These are phyloP conservation scores for Dasypolia templi DNA, from an alignment of 2,888 invertebrate genomes.

Conservation along the genomic window DNA sequence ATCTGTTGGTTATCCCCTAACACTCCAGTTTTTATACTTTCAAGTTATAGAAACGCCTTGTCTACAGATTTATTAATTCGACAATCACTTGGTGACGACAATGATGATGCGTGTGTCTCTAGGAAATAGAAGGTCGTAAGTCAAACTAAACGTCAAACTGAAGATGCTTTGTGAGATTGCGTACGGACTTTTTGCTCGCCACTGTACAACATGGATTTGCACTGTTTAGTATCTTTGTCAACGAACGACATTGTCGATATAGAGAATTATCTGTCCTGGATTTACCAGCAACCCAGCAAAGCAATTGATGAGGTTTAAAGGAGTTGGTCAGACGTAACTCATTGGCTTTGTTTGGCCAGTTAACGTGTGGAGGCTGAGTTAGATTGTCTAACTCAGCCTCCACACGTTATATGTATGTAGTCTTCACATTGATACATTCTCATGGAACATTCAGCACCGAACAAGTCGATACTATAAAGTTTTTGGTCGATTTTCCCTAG, in stretches of 20 bases:
- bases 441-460: neutral
- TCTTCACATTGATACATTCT: constrained; percentile 19
- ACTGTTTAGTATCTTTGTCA: neutral
- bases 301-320: constrained; percentile 33
- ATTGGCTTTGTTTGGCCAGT: constrained; percentile 30
- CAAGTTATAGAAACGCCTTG: too few species aligned
- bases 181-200: too few species aligned
- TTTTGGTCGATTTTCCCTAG: neutral
- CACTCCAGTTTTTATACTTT: too few species aligned
- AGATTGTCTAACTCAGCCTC: too few species aligned
- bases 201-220: neutral
- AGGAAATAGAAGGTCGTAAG: too few species aligned
- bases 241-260: constrained; percentile 4
- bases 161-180: too few species aligned
- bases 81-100: too few species aligned
- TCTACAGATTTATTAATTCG: too few species aligned
- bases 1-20: too few species aligned
- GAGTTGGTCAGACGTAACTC: constrained; percentile 44
- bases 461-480: neutral
- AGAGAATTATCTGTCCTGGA: neutral
- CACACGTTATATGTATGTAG: too few species aligned
- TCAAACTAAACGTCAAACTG: too few species aligned
- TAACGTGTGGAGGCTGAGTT: neutral
- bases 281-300: constrained; percentile 6
- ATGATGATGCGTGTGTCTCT: too few species aligned